Percentiles rank a stretch among this genome's conserved stretches.
These are phyloP conservation scores for Tiliacea aurago DNA, from an alignment of 2,888 invertebrate genomes.

Conservation along the genomic window DNA sequence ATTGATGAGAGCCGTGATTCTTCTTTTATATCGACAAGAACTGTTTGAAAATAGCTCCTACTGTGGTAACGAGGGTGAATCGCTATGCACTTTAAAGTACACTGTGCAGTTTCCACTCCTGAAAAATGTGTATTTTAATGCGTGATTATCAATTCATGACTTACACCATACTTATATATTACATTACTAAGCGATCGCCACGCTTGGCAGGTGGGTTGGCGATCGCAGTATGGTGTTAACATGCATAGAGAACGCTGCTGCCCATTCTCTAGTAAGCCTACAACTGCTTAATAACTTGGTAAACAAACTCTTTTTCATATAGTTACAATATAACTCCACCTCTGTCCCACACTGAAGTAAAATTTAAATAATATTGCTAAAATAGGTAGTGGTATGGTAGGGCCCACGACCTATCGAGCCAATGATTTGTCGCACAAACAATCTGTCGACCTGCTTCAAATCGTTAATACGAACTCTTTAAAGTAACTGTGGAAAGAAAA, in stretches of 20 bases:
- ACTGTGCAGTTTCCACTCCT: background rate
- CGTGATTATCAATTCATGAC: too few relatives aligned
- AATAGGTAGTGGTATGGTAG: background rate
- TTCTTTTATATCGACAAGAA: background rate
- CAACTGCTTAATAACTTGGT: background rate
- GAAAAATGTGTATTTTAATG: background rate
- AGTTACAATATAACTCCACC: background rate
- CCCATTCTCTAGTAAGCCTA: too few relatives aligned
- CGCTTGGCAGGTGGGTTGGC: too few relatives aligned
- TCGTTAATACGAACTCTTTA: background rate
- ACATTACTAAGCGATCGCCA: too few relatives aligned
- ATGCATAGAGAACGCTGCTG: too few relatives aligned
- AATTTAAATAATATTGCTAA: background rate
- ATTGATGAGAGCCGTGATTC: background rate
- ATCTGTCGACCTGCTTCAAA: background rate
- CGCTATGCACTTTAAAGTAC: too few relatives aligned
- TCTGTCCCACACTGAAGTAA: background rate
- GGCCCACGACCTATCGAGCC: background rate
- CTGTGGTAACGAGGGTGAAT: too few relatives aligned
- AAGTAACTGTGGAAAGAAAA: background rate
- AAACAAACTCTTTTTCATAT: background rate
- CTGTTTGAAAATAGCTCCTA: too few relatives aligned
- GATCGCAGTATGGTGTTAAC: too few relatives aligned
- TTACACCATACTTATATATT: too few relatives aligned
- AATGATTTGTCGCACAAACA: background rate